phyloP scores from a whole-genome alignment of 1,140 invertebrate genomes.

The Macrocentrus cingulum region DNA sequence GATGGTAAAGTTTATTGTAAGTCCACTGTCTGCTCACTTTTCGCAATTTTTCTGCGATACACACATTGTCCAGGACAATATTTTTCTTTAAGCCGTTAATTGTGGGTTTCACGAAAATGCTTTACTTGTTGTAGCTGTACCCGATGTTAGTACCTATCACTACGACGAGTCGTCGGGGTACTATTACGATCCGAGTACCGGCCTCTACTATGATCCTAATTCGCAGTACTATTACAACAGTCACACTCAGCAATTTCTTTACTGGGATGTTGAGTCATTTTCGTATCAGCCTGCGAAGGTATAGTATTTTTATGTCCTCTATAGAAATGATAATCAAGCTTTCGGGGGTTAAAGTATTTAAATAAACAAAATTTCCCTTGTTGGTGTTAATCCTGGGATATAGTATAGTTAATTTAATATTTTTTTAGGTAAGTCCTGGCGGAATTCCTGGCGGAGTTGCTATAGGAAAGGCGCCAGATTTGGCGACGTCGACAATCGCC shows the following conservation, averaged over 20 bases:
- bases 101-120: slow-evolving; percentile 24
- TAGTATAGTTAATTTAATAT: no score
- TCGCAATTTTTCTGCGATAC: neutral
- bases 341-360: no score
- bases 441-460: slow-evolving; percentile 53
- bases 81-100: neutral
- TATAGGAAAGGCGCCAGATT: slow-evolving; percentile 38
- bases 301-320: slow-evolving; percentile 6
- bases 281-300: slow-evolving; percentile 76
- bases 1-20: slow-evolving; percentile 71
- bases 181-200: slow-evolving; percentile 92
- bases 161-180: slow-evolving; percentile 96
- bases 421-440: slow-evolving; percentile 29
- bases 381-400: no score
- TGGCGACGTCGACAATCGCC: slow-evolving; percentile 27
- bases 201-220: slow-evolving; percentile 93
- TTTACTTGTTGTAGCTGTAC: slow-evolving; percentile 66
- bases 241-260: slow-evolving; percentile 87
- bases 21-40: slow-evolving; percentile 33
- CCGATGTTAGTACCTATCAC: slow-evolving; percentile 88
- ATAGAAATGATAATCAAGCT: neutral
- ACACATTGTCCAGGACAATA: neutral
- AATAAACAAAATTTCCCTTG: neutral
- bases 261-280: slow-evolving; percentile 85
- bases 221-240: slow-evolving; percentile 94